Evolutionary conservation across 2,797 vertebrate genomes (phyloP).

Genomic region (Staurois parvus): DNA sequence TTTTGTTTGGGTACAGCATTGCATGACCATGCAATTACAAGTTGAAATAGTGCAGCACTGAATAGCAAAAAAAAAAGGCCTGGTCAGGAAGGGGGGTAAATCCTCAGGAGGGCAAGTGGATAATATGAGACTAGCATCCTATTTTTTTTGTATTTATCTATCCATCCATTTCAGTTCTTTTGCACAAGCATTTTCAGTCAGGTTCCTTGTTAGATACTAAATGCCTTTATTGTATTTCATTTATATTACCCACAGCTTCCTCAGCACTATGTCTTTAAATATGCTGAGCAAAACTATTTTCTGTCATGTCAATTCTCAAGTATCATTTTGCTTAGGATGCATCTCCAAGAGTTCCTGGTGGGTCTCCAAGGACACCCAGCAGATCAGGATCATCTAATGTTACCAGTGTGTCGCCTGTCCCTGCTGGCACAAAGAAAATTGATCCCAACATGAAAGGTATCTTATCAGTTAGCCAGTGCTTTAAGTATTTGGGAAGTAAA

Average conservation of each 20-base stretch:
- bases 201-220: too few species aligned
- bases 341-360: slow-evolving; percentile 91
- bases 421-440: slow-evolving; percentile 91
- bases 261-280: background rate
- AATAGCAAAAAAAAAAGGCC: too few species aligned
- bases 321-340: slow-evolving; percentile 80
- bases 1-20: too few species aligned
- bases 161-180: too few species aligned
- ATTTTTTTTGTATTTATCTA: too few species aligned
- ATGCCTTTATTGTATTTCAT: background rate
- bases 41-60: too few species aligned
- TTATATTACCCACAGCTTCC: background rate
- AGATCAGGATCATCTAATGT: slow-evolving; percentile 93
- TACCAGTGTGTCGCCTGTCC: slow-evolving; percentile 92
- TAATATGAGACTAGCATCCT: too few species aligned
- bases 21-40: too few species aligned
- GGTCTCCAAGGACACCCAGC: slow-evolving; percentile 95
- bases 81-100: too few species aligned
- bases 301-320: background rate
- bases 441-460: slow-evolving; percentile 90
- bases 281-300: background rate
- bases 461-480: slow-evolving; percentile 3
- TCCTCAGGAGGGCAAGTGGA: too few species aligned
- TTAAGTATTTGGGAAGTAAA: slow-evolving; percentile 7
- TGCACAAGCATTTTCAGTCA: too few species aligned